Evolutionary conservation across 2,888 invertebrate genomes (phyloP).

Genomic region (Autographa pulchrina): DNA sequence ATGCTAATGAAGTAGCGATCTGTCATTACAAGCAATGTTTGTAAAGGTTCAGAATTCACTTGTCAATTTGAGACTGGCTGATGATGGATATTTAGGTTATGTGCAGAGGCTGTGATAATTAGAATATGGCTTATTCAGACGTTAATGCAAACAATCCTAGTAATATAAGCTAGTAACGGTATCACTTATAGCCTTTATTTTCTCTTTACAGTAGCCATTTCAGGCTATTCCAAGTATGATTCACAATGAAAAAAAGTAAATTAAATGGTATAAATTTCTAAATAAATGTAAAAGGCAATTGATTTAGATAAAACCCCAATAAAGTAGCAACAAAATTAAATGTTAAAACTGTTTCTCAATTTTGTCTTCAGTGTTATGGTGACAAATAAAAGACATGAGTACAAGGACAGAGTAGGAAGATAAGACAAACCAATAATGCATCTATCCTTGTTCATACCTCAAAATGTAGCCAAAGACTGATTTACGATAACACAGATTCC

Average conservation of each 20-base stretch:
- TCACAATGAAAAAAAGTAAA: too few relatives aligned
- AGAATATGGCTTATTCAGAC: not conserved
- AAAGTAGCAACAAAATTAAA: too few relatives aligned
- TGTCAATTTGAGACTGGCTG: slow-evolving; percentile 32
- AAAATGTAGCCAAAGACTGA: slow-evolving; percentile 36
- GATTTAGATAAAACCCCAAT: too few relatives aligned
- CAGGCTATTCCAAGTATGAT: too few relatives aligned
- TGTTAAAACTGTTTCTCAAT: not conserved
- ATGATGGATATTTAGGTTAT: slow-evolving; percentile 10
- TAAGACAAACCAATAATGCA: slow-evolving; percentile 2
- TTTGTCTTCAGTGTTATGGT: not conserved
- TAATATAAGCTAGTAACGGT: not conserved
- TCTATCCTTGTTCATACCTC: not conserved
- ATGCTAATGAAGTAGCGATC: slow-evolving; percentile 43
- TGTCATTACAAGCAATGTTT: slow-evolving; percentile 26
- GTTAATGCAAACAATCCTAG: not conserved
- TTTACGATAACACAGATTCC: slow-evolving; percentile 53
- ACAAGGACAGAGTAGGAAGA: not conserved
- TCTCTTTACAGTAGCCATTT: too few relatives aligned
- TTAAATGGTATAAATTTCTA: too few relatives aligned
- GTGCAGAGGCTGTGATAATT: not conserved
- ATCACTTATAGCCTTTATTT: too few relatives aligned
- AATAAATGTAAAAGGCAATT: too few relatives aligned
- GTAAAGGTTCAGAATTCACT: slow-evolving; percentile 35
- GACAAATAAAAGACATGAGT: not conserved